Evolutionary conservation across 2,888 invertebrate species (phyloP), one percentile per base, ranked within the genome.

Genomic region (Sminthurides aquaticus): DNA sequence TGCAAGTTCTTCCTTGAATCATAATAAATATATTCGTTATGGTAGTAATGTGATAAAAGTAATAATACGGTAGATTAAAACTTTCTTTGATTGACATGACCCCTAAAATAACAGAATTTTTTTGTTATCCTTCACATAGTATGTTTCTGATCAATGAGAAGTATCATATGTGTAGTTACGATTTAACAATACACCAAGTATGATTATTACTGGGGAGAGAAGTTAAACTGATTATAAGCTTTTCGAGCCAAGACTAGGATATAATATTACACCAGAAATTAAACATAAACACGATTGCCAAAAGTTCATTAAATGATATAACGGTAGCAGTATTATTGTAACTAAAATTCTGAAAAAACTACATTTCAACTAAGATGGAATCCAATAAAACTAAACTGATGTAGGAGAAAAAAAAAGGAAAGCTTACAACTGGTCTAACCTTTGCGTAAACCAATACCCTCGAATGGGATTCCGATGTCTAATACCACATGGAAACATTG

Each of bases 241-340:
- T 67, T 67, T 67, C 72, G 63, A 70, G 63, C 57, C 52, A 57
- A 70, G 72, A 72, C 72, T 72, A 69, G 69, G 71, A 70, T 68
- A 68, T 66, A 72, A 72, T 72, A 72, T 72, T 72, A 72, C 72
- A 72, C 72, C 69, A 72, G 67, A 71, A 67, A 69, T 69, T 67
- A 69, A 62, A 65, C 64, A 68, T 26, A 26, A 70, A 68, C 66
- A 62, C 69, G 70, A 72, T 71, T 71, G 71, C 70, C 72, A 71
- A 69, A 69, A 70, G n/a, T n/a, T n/a, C n/a, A 62, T 64, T 49
- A 56, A 64, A 57, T 60, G 61, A 68, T 66, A 68, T 67, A 65
- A 69, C 60, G 67, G 64, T 69, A 64, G 66, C 62, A 62, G 61
- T 66, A 67, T 60, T 66, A 57, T 61, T 65, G 65, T 58, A 60